Evolutionary conservation across 53 echinoderm and acorn worm genomes (phyloP).

Genomic region (Echinometra lucunter): DNA sequence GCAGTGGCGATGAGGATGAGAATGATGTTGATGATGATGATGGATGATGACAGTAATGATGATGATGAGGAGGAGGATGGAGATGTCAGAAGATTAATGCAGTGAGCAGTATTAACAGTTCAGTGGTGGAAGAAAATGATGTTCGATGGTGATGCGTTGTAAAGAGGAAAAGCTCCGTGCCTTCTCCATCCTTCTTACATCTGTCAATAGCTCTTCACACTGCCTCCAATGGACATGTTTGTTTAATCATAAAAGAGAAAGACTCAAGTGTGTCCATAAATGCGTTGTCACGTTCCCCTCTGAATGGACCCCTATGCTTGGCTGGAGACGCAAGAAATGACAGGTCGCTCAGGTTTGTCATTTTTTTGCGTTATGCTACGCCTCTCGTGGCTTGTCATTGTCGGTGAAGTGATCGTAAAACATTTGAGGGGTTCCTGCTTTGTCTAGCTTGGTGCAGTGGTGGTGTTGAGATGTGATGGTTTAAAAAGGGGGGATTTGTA

Average conservation of each 20-base stretch:
- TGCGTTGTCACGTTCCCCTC: slow-evolving; percentile 38
- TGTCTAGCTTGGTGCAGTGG: neutral
- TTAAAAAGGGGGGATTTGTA: neutral
- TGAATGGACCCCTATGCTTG: slow-evolving; percentile 29
- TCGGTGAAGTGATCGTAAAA: neutral
- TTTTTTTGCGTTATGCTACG: neutral
- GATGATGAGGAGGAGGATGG: neutral
- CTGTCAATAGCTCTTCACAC: slow-evolving; percentile 42
- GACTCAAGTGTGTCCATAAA: slow-evolving; percentile 33
- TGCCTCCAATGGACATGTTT: slow-evolving; percentile 42
- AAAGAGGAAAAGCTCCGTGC: neutral
- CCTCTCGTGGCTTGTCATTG: neutral
- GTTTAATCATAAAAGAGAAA: slow-evolving; percentile 66
- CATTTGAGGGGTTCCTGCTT: neutral
- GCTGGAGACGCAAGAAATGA: slow-evolving; percentile 46
- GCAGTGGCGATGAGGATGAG: neutral
- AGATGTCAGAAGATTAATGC: neutral
- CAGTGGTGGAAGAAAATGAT: neutral
- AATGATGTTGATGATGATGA: slow-evolving; percentile 13
- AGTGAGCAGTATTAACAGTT: neutral
- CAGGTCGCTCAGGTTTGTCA: neutral
- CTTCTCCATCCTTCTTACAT: neutral
- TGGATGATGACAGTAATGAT: too few relatives aligned
- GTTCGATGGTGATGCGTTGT: neutral
- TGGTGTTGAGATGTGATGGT: neutral